Conservation (phyloP, 1,140 invertebrate species). For the Bombyx mandarina region DNA sequence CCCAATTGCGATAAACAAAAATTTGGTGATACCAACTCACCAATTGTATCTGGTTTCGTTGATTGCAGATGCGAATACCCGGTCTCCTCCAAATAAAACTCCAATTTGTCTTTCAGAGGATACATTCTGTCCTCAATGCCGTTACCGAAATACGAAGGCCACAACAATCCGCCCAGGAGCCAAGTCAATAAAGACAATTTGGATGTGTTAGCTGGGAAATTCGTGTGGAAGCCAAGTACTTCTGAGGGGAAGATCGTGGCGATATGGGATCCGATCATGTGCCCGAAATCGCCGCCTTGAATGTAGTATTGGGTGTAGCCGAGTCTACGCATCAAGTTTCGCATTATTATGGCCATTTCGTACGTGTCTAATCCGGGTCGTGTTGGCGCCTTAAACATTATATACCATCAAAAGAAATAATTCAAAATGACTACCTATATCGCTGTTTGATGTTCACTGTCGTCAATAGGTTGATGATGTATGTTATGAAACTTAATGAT, state of each 20-base stretch:
- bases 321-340: slow-evolving; percentile 87
- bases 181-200: slow-evolving; percentile 29
- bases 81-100: slow-evolving; percentile 75
- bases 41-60: slow-evolving; percentile 93
- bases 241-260: slow-evolving; percentile 80
- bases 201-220: slow-evolving; percentile 30
- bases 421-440: no score
- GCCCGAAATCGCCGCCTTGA: slow-evolving; percentile 90
- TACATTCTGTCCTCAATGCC: slow-evolving; percentile 74
- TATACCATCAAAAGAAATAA: background rate
- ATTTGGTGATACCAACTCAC: slow-evolving; percentile 52
- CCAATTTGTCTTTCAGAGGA: slow-evolving; percentile 70
- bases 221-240: slow-evolving; percentile 68
- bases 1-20: no score
- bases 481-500: no score
- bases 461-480: no score
- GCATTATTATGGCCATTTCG: slow-evolving; percentile 81
- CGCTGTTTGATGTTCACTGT: no score
- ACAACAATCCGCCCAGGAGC: slow-evolving; percentile 37
- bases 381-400: slow-evolving; percentile 62
- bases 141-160: slow-evolving; percentile 40
- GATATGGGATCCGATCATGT: slow-evolving; percentile 74
- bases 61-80: slow-evolving; percentile 90
- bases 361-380: slow-evolving; percentile 75
- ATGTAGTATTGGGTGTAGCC: slow-evolving; percentile 82